Conservation (phyloP, 92 coral and sea anemone species). For the Parazoanthus swiftii region DNA sequence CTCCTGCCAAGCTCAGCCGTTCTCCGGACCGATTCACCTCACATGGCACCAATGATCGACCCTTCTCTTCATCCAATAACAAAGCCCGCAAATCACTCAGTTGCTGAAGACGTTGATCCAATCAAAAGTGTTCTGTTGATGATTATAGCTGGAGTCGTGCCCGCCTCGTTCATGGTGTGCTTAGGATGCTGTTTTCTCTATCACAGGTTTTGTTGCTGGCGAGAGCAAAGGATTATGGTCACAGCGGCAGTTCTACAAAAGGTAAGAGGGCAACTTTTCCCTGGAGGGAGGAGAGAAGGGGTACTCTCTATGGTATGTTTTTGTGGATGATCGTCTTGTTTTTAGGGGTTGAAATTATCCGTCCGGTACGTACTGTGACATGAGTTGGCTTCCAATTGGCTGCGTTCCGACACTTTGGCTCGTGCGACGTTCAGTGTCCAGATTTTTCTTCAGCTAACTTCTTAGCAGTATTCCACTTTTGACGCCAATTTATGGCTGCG, state of each 20-base stretch:
- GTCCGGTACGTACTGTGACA: no score
- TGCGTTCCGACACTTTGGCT: no score
- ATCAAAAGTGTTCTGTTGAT: slow-evolving; percentile 16
- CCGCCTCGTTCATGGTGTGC: not conserved
- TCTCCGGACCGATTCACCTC: not conserved
- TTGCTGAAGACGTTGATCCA: not conserved
- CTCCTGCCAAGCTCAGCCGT: not conserved
- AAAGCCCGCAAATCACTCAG: not conserved
- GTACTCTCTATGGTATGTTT: no score
- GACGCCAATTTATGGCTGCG: no score
- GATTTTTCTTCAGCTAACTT: no score
- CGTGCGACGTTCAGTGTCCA: no score
- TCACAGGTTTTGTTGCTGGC: slow-evolving; percentile 24
- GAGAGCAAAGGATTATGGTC: not conserved
- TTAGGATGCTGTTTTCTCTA: slow-evolving; percentile 1
- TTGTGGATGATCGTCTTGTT: no score
- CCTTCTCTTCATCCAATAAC: not conserved
- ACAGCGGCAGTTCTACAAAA: not conserved
- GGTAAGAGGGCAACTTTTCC: not conserved
- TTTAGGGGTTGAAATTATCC: no score
- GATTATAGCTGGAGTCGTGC: not conserved
- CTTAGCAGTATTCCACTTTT: no score
- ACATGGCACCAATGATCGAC: not conserved
- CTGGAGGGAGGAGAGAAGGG: not conserved
- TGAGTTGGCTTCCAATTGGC: no score